Percentiles rank a stretch among this genome's conserved stretches.
These are phyloP conservation scores for Eilema caniola DNA, from an alignment of 2,888 invertebrate genomes.

Conservation along the genomic window DNA sequence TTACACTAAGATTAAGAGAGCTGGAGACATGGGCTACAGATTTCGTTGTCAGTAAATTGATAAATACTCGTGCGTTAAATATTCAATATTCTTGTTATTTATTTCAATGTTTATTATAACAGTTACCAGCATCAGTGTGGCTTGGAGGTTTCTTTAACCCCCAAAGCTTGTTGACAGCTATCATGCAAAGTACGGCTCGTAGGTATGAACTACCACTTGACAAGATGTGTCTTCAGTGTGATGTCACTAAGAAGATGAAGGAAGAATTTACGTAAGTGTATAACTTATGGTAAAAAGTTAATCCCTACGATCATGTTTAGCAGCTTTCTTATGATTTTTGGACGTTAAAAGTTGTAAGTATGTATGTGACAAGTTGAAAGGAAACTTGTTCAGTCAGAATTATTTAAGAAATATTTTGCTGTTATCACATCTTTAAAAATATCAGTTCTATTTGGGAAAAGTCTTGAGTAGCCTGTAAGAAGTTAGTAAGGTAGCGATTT, in stretches of 20 bases:
- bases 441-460: no score
- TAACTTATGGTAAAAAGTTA: background rate
- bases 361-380: no score
- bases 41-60: constrained; percentile 91
- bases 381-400: no score
- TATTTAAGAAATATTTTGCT: no score
- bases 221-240: constrained; percentile 98
- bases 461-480: no score
- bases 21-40: constrained; percentile 98
- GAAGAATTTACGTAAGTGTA: constrained; percentile 95
- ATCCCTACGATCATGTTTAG: background rate
- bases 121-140: constrained; percentile 98
- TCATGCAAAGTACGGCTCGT: constrained; percentile 98
- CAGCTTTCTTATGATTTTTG: background rate
- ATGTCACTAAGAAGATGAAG: constrained; percentile 98
- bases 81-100: background rate
- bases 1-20: constrained; percentile 94
- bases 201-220: constrained; percentile 96
- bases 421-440: no score
- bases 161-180: constrained; percentile 97
- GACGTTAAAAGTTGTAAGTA: background rate
- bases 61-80: constrained; percentile 86
- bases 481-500: no score
- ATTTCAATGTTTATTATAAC: constrained; percentile 8
- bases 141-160: constrained; percentile 99